Conservation (phyloP, 2,888 invertebrate species). For the Ectemnius continuus region DNA sequence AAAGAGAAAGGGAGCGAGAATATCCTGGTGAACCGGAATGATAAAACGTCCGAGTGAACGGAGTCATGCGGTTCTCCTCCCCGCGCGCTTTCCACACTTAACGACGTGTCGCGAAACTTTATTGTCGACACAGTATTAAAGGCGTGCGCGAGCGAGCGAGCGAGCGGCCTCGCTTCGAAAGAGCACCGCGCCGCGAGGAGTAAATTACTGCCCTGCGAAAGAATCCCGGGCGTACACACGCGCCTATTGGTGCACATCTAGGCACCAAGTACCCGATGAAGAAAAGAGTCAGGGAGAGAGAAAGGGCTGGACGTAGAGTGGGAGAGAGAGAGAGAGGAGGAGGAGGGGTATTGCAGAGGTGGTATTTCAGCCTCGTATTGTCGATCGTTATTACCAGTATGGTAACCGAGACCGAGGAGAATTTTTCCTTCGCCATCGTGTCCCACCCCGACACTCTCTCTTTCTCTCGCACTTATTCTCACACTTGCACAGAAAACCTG, state of each 20-base stretch:
- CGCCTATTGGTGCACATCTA: too few relatives aligned
- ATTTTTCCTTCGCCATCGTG: neutral
- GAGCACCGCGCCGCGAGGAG: neutral
- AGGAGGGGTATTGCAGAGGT: neutral
- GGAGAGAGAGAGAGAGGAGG: too few relatives aligned
- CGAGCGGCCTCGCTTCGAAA: constrained; percentile 1
- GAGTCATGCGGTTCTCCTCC: constrained; percentile 5
- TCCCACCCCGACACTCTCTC: too few relatives aligned
- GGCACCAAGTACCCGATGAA: too few relatives aligned
- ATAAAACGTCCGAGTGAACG: constrained; percentile 22
- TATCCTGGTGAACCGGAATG: constrained; percentile 14
- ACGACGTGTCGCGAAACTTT: constrained; percentile 29
- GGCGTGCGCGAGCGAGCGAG: neutral
- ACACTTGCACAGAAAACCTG: too few relatives aligned
- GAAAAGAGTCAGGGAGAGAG: too few relatives aligned
- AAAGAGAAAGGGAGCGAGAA: neutral
- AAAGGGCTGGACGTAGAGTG: too few relatives aligned
- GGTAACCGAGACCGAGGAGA: neutral
- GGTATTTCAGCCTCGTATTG: constrained; percentile 4
- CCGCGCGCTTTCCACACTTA: constrained; percentile 26
- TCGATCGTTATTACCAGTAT: constrained; percentile 5
- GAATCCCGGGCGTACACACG: too few relatives aligned
- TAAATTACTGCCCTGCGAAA: too few relatives aligned
- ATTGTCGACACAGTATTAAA: constrained; percentile 26
- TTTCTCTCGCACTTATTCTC: too few relatives aligned